Conservation (phyloP, 2,797 vertebrate genomes). For the Arrhamphus sclerolepis region DNA sequence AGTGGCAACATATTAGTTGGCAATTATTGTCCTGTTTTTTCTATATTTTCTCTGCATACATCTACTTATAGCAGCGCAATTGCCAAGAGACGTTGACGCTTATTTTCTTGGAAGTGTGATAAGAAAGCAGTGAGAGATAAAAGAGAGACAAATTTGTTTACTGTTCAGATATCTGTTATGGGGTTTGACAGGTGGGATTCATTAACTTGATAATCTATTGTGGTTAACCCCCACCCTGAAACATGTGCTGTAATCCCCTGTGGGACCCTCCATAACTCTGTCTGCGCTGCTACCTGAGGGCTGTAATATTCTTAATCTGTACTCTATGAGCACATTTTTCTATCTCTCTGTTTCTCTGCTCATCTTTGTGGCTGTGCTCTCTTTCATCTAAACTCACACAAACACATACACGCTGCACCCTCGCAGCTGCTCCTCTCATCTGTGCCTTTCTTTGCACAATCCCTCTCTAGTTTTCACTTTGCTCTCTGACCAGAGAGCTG, state of each 20-base stretch:
- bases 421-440: slow-evolving; percentile 33
- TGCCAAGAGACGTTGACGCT: neutral
- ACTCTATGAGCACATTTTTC: slow-evolving; percentile 33
- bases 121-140: slow-evolving; percentile 4
- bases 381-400: slow-evolving; percentile 2
- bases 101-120: neutral
- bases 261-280: slow-evolving; percentile 54
- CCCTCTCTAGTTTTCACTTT: slow-evolving; percentile 20
- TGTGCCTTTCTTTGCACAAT: slow-evolving; percentile 17
- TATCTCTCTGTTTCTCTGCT: slow-evolving; percentile 18
- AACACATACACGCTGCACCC: slow-evolving; percentile 13
- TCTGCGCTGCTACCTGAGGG: slow-evolving; percentile 36
- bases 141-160: slow-evolving; percentile 41
- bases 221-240: slow-evolving; percentile 26
- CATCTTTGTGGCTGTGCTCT: slow-evolving; percentile 4
- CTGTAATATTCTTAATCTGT: slow-evolving; percentile 47
- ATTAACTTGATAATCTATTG: slow-evolving; percentile 59
- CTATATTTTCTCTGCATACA: too few relatives aligned
- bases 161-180: slow-evolving; percentile 39
- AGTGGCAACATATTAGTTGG: too few relatives aligned
- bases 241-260: slow-evolving; percentile 59
- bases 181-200: slow-evolving; percentile 60
- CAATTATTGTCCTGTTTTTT: too few relatives aligned
- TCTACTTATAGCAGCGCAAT: too few relatives aligned
- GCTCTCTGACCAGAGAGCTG: slow-evolving; percentile 31